A percentile compares a stretch with the other conserved stretches of the same genome.
phyloP scores from a whole-genome alignment of 2,888 invertebrate species.

The Cheilosia impressa region DNA sequence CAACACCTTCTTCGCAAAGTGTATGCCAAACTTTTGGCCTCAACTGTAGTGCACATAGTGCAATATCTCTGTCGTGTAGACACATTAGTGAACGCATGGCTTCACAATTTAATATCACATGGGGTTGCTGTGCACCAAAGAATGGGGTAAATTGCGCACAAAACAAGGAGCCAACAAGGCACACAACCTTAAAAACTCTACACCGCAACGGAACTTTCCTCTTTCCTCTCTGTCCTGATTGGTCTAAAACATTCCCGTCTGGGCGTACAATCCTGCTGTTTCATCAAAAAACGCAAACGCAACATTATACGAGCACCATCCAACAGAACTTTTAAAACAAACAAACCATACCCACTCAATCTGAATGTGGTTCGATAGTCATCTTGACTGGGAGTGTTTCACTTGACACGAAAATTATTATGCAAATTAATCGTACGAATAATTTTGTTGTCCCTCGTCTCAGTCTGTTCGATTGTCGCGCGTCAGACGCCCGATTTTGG shows the following conservation, averaged over 20 bases:
- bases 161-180: slow-evolving; percentile 53
- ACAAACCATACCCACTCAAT: background rate
- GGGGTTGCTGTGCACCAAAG: slow-evolving; percentile 29
- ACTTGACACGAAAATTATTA: slow-evolving; percentile 71
- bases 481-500: background rate
- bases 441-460: slow-evolving; percentile 20
- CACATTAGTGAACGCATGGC: slow-evolving; percentile 69
- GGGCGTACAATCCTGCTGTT: slow-evolving; percentile 53
- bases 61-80: slow-evolving; percentile 60
- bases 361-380: slow-evolving; percentile 9
- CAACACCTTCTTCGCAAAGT: background rate
- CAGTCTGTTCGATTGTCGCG: slow-evolving; percentile 4
- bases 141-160: slow-evolving; percentile 18
- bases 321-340: slow-evolving; percentile 17
- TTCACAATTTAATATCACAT: slow-evolving; percentile 69
- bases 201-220: slow-evolving; percentile 26
- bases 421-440: slow-evolving; percentile 66
- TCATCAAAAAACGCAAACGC: slow-evolving; percentile 9
- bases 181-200: slow-evolving; percentile 43
- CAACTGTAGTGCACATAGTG: slow-evolving; percentile 29
- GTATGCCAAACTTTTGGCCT: slow-evolving; percentile 7
- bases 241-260: slow-evolving; percentile 22
- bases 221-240: slow-evolving; percentile 24
- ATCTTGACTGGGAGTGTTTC: slow-evolving; percentile 8
- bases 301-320: background rate